Percentiles rank a stretch among this genome's conserved stretches.
Evolutionary conservation across 2,888 invertebrate genomes (phyloP).

Genomic region (Ptychoptera contaminata): DNA sequence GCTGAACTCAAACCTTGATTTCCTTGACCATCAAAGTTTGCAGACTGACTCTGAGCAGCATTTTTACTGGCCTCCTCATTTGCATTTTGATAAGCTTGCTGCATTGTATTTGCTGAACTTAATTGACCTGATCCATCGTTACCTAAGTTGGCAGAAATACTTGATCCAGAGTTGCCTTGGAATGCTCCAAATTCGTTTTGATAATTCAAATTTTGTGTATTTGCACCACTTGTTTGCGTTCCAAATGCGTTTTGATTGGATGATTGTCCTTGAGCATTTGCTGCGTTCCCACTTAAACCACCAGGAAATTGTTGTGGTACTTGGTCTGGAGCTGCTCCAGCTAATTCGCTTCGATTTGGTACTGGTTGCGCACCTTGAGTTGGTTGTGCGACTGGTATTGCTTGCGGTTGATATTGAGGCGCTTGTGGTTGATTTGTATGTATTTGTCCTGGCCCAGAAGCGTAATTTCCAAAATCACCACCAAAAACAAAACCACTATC

Average conservation of each 20-base stretch:
- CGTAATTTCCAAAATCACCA: neutral
- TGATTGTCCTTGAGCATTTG: slow-evolving; percentile 1
- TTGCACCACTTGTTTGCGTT: slow-evolving; percentile 17
- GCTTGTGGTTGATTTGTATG: neutral
- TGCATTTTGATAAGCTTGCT: slow-evolving; percentile 16
- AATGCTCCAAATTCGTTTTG: slow-evolving; percentile 13
- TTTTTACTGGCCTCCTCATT: slow-evolving; percentile 17
- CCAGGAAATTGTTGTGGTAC: neutral
- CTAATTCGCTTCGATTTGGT: neutral
- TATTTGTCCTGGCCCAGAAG: neutral
- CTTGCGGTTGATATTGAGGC: neutral
- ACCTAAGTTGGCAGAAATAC: slow-evolving; percentile 25
- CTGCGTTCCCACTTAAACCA: neutral
- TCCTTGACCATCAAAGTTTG: slow-evolving; percentile 19
- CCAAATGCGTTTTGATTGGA: neutral
- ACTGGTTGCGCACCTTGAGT: neutral
- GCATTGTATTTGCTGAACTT: slow-evolving; percentile 25
- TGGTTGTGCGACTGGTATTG: neutral
- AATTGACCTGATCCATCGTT: slow-evolving; percentile 23
- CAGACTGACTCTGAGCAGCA: slow-evolving; percentile 24
- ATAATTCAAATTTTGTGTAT: slow-evolving; percentile 18
- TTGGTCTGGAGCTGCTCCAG: neutral
- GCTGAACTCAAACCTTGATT: slow-evolving; percentile 22
- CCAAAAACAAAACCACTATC: too few species aligned
- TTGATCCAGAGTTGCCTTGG: slow-evolving; percentile 22